Evolutionary conservation across 53 echinoderm and acorn worm genomes (phyloP).

Genomic region (Mesocentrotus franciscanus): DNA sequence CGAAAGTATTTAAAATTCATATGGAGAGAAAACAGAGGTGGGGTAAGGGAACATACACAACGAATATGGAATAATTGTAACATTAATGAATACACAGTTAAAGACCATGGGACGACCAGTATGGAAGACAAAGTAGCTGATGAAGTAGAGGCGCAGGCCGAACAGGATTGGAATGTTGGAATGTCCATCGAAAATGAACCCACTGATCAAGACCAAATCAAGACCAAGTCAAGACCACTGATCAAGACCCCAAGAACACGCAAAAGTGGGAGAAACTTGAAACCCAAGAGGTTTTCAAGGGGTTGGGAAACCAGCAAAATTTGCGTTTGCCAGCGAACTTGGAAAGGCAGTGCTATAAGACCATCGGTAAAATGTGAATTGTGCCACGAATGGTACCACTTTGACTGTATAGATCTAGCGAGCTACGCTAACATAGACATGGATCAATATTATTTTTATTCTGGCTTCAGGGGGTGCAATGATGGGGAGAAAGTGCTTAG

Average conservation of each 20-base stretch:
- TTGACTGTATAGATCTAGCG: not conserved
- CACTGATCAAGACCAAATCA: no score
- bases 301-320: slow-evolving; percentile 48
- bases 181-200: no score
- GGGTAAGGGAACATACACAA: slow-evolving; percentile 5
- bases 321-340: slow-evolving; percentile 15
- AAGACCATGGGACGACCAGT: not conserved
- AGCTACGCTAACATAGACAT: not conserved
- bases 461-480: not conserved
- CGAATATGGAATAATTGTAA: not conserved
- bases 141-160: not conserved
- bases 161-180: not conserved
- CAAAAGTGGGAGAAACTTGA: not conserved
- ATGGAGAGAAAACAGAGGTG: slow-evolving; percentile 44
- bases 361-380: not conserved
- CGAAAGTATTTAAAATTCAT: slow-evolving; percentile 39
- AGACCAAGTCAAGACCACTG: no score
- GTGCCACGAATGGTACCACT: slow-evolving; percentile 46
- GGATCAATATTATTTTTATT: not conserved
- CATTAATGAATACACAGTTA: no score
- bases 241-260: not conserved
- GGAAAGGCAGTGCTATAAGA: slow-evolving; percentile 5
- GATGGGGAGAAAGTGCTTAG: not conserved
- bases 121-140: not conserved
- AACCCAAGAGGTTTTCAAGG: slow-evolving; percentile 43